Evolutionary conservation across 2,888 invertebrate species (phyloP), one percentile per base, ranked within the genome.

Genomic region (Hipparchia semele): DNA sequence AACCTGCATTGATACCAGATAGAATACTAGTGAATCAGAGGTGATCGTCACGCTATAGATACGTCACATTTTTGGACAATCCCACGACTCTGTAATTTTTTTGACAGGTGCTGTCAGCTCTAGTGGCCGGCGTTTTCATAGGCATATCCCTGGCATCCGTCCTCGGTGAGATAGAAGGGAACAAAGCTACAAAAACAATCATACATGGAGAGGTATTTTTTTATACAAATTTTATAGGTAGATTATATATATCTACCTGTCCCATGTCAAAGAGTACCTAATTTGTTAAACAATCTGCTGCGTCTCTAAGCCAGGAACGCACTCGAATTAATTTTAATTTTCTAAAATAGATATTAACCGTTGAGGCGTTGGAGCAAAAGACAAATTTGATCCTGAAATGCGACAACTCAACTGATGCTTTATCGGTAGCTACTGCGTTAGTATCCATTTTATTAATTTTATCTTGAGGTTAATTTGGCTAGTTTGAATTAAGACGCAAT

Each of bases 391-490:
- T 90, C 4, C 59, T 92, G 10, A 84, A 86, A 2, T 75, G 83
- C 0, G 90, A 89, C 72, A 80, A 81, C 54, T 80, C 86, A 0
- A n/a, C 60, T 1, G 76, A 70, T 6, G 84, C 90, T 5, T 77
- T 75, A 45, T 87, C 88, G 2, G 75, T 92, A 0, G 89, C 90
- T 0, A 80, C 80, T 54, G 87, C 86, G 90, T 91, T 65, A 81
- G 87, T 84, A 39, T 56, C 58, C 2, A 33, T 33, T 7, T 51
- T 60, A 5, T 33, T 33, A 45, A 23, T 39, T 46, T 13, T 65
- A 13, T 51, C n/a, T 46, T 62, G 10, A 46, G 6, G 0, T 46
- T 6, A 4, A 46, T 46, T 46, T 46, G 6, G 46, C 6, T 46
- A 46, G 46, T 46, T 46, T 1, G 0, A 46, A 46, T 46, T 23